Conservation (phyloP, 2,888 invertebrate species). For the Caradrina clavipalpis region DNA sequence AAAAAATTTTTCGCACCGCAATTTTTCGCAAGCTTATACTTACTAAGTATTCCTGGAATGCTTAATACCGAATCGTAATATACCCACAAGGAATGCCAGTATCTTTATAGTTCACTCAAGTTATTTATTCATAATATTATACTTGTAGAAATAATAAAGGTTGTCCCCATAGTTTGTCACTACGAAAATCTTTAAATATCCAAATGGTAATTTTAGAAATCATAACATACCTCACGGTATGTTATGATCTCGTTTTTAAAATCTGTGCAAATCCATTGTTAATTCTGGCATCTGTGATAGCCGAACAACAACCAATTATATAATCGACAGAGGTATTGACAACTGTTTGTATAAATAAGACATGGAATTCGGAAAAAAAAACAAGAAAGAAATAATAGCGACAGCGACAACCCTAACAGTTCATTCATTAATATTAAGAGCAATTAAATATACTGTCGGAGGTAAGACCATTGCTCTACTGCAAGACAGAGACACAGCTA, state of each 20-base stretch:
- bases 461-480: slow-evolving; percentile 28
- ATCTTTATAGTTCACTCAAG: slow-evolving; percentile 5
- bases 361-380: background rate
- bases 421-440: slow-evolving; percentile 53
- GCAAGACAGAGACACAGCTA: slow-evolving; percentile 25
- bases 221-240: too few relatives aligned
- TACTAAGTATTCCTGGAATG: too few relatives aligned
- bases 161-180: background rate
- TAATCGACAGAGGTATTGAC: background rate
- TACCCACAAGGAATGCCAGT: background rate
- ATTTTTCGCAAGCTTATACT: too few relatives aligned
- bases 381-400: background rate
- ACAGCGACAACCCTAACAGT: slow-evolving; percentile 29
- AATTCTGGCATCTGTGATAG: too few relatives aligned
- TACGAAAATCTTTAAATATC: too few relatives aligned
- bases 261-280: too few relatives aligned
- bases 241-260: too few relatives aligned
- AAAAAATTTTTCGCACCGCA: too few relatives aligned
- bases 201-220: too few relatives aligned
- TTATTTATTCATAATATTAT: slow-evolving; percentile 20
- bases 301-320: background rate
- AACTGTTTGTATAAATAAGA: background rate
- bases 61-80: too few relatives aligned
- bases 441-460: slow-evolving; percentile 52
- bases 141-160: slow-evolving; percentile 16